These are phyloP conservation scores for Caerostris darwini DNA, from an alignment of 1,140 invertebrate species.

Conservation along the genomic window DNA sequence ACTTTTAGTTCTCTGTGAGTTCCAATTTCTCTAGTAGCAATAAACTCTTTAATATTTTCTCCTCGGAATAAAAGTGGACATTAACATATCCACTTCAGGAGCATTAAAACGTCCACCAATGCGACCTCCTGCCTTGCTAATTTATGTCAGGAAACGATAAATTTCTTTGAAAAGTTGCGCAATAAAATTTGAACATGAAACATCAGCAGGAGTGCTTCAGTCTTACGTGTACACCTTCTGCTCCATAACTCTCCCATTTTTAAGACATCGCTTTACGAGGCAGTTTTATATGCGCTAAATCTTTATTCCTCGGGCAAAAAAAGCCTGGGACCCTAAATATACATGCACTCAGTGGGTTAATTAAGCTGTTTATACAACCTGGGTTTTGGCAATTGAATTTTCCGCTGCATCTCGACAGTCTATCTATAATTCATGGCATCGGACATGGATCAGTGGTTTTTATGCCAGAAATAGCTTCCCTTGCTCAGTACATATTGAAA, in stretches of 20 bases:
- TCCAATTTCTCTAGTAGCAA: slow-evolving; percentile 40
- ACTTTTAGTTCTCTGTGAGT: neutral
- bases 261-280: slow-evolving; percentile 41
- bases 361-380: slow-evolving; percentile 49
- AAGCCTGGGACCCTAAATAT: neutral
- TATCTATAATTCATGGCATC: slow-evolving; percentile 38
- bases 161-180: slow-evolving; percentile 50
- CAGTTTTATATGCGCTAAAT: slow-evolving; percentile 46
- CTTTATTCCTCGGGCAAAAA: slow-evolving; percentile 1
- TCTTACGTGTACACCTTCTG: neutral
- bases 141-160: slow-evolving; percentile 53
- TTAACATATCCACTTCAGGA: slow-evolving; percentile 41
- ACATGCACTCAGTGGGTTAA: slow-evolving; percentile 13
- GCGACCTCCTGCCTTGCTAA: slow-evolving; percentile 19
- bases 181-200: slow-evolving; percentile 39
- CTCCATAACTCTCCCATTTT: slow-evolving; percentile 23
- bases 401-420: neutral
- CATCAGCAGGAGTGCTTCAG: slow-evolving; percentile 10
- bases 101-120: slow-evolving; percentile 34
- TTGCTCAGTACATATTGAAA: neutral
- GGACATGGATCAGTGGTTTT: neutral
- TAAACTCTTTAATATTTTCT: slow-evolving; percentile 21
- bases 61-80: slow-evolving; percentile 13
- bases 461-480: neutral
- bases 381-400: slow-evolving; percentile 31